Evolutionary conservation across 2,797 vertebrate species (phyloP), one percentile per base, ranked within the genome.

Genomic region (Sardinella longiceps): DNA sequence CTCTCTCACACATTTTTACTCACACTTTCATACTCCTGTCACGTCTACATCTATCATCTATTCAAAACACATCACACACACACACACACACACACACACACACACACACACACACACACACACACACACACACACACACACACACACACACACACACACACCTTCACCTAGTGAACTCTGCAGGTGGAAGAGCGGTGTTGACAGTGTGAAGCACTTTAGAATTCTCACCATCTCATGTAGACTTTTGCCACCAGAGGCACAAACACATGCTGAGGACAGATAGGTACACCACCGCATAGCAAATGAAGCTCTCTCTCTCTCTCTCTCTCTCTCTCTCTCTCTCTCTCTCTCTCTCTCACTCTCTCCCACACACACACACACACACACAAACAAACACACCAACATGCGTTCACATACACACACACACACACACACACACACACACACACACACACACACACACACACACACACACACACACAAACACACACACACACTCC

Each of bases 51-150:
- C 23, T 6, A 58, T 30, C 60, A 70, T 14, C 28, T 28, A 3
- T 28, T 25, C 6, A 28, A 63, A 28, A 66, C 63, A 66, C 25
- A 66, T n/a, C 60, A 28, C 66, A 37, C 28, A 14, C 66, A 33
- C 28, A 70, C 66, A 70, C 66, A 74, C 66, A 66, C 60, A 70
- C 28, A 33, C 63, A 70, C 63, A 70, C 63, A 70, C 28, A 37
- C 10, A 9, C 63, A 70, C 28, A 15, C 63, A 37, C 14, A 70
- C 28, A 33, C 12, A 70, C 28, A 30, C 60, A 70, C 14, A 33
- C 63, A 70, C 25, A 70, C 63, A 80, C 25, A 74, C 81, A 81
- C 43, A 45, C 77, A 66, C n/a, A 46, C 15, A 51, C 11, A 82
- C 80, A 81, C 25, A 63, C 80, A 14, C 56, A 25, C 56, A 58